Percentiles rank a stretch among this genome's conserved stretches.
These are phyloP conservation scores for Siderastrea radians DNA, from an alignment of 92 coral and sea anemone species.

Conservation along the genomic window DNA sequence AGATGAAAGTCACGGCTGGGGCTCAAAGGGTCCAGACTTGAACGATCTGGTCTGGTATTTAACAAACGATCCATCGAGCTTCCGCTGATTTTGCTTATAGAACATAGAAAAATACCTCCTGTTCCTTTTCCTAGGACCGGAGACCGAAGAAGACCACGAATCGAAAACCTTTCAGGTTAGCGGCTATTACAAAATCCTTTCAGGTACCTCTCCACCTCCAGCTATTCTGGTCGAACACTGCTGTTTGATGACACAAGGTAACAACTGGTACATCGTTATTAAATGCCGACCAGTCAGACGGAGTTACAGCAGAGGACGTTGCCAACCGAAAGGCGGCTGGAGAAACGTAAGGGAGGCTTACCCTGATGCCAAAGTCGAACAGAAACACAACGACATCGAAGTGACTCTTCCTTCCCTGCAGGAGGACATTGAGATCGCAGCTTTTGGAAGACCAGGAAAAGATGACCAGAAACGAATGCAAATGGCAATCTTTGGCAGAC, in stretches of 20 bases:
- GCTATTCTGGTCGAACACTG: conserved; percentile 17
- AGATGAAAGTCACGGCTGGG: too few species aligned
- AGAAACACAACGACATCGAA: conserved; percentile 20
- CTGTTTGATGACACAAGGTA: conserved; percentile 19
- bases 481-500: conserved; percentile 33
- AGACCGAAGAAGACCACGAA: too few species aligned
- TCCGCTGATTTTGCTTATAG: too few species aligned
- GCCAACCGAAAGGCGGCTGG: background rate
- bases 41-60: too few species aligned
- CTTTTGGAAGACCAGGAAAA: conserved; percentile 15
- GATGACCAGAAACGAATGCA: conserved; percentile 45
- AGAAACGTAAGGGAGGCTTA: background rate
- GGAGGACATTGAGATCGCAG: conserved; percentile 32
- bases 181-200: background rate
- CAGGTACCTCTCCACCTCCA: background rate
- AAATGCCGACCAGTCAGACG: background rate
- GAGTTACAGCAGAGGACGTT: background rate
- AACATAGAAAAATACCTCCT: too few species aligned
- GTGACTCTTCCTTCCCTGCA: background rate
- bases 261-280: conserved; percentile 1
- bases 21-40: too few species aligned
- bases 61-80: too few species aligned
- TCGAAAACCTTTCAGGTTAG: background rate
- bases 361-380: conserved; percentile 7
- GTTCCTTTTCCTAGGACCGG: too few species aligned